Evolutionary conservation across 2,113 vertebrate species (phyloP), one percentile per base, ranked within the genome.

Genomic region (Girardinichthys multiradiatus): DNA sequence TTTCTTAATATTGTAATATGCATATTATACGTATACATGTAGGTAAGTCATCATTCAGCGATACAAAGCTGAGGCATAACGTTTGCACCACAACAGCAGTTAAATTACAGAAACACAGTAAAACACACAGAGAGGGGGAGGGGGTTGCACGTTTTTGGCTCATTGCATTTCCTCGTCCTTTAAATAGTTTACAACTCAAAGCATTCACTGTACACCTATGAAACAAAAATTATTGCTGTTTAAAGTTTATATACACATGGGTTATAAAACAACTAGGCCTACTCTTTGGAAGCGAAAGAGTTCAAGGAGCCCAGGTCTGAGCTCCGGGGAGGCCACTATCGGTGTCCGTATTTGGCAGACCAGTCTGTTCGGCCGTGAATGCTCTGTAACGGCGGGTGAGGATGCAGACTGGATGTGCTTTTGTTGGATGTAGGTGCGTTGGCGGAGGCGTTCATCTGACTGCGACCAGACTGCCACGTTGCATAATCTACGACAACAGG

Each of bases 301-400:
- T 82, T 67, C 64, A 71, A n/a, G 48, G 77, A 62, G 61, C 68
- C 66, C 26, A 72, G 48, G 39, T 80, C 42, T 28, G 63, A 64
- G 81, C 81, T 76, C 81, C 73, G 29, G 19, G 1, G 66, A 85
- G 74, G 89, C 77, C 87, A 86, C 95, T 95, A 98, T 66, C 94
- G 94, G 84, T 92, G 95, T 0, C 94, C 87, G 0, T 98, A 98
- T 95, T 98, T 98, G 1, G 96, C 95, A 76, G 95, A 93, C 97
- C 97, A 98, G 93, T 97, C 96, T 4, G 94, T 92, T 17, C 96
- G 94, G n/a, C 97, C 96, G 0, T 97, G 96, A 75, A 97, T 84
- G 0, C 94, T 94, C 76, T 97, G 96, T 0, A 92, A 79, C 0
- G 95, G 92, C 0, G 94, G 94, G 37, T 87, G 86, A 0, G 95